A percentile compares a stretch with the other conserved stretches of the same genome.
phyloP scores from a whole-genome alignment of 2,888 invertebrate species.

The Metopia argyrocephala region DNA sequence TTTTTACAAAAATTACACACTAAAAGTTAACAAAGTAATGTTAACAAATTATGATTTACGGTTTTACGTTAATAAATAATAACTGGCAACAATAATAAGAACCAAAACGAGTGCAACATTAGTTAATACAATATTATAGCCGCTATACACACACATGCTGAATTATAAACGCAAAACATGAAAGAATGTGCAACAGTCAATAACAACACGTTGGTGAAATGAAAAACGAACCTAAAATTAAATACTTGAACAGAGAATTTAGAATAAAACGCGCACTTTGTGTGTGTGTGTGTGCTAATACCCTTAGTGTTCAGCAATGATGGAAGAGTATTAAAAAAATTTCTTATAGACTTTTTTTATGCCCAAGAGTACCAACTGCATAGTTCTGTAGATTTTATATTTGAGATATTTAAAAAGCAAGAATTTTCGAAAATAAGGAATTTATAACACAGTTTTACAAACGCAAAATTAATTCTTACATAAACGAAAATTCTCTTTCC shows the following conservation, averaged over 20 bases:
- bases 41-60: slow-evolving; percentile 59
- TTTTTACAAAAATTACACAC: slow-evolving; percentile 16
- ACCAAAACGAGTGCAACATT: slow-evolving; percentile 9
- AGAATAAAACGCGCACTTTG: slow-evolving; percentile 46
- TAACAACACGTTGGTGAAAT: slow-evolving; percentile 34
- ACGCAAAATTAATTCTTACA: too few species aligned
- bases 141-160: neutral
- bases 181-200: slow-evolving; percentile 38
- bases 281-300: neutral
- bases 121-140: slow-evolving; percentile 31
- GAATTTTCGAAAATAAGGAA: too few species aligned
- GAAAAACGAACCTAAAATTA: slow-evolving; percentile 51
- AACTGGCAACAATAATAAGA: neutral
- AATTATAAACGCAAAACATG: slow-evolving; percentile 16
- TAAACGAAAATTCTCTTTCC: too few species aligned
- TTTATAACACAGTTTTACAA: too few species aligned
- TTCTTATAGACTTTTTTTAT: too few species aligned
- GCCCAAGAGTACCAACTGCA: too few species aligned
- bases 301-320: too few species aligned
- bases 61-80: slow-evolving; percentile 40
- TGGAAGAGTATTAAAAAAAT: too few species aligned
- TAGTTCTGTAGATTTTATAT: too few species aligned
- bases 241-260: slow-evolving; percentile 35
- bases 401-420: too few species aligned
- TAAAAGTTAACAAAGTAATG: slow-evolving; percentile 47